Evolutionary conservation across 2,888 invertebrate genomes (phyloP), one percentile per base, ranked within the genome.

Genomic region (Lycaena phlaeas): DNA sequence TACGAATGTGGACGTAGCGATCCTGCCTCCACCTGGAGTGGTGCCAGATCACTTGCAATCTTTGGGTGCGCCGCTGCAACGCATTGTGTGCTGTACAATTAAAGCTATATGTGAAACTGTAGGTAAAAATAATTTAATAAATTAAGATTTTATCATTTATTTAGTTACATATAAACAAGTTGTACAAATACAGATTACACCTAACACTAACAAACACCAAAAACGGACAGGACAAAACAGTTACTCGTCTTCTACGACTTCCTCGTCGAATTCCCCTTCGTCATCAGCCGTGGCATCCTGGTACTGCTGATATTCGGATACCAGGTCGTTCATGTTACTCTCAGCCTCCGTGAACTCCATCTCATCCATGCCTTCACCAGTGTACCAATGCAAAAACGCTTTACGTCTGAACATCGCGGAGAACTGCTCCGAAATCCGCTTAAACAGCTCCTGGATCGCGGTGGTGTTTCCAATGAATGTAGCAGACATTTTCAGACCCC

Each of bases 311-410:
- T 96, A 96, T 67, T 96, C 95, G 0, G 93, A 93, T 15, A 94
- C 92, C 64, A 94, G 77, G 67, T 94, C 94, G 61, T 92, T 95
- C 92, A 97, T 94, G 86, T 96, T 96, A 61, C 93, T 93, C 71
- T 96, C 96, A 12, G 97, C 96, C 68, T 96, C 96, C 14, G 94
- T 94, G 84, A 96, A 96, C 75, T 96, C 96, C 92, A 95, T 91
- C 74, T 96, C 95, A 67, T 96, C 96, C 96, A 96, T 96, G 50
- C 96, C 96, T 70, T 97, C 96, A 38, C 95, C 96, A 26, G 95
- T 96, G 85, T 96, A 97, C 96, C 96, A 96, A 86, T 96, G 96
- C 57, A 96, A 87, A 89, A 96, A 96, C 67, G 96, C 96, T 77
- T 95, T 96, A 57, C 96, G 89, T 52, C 95, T 88, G 87, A 96